phyloP scores from a whole-genome alignment of 1,140 invertebrate species.

The Drosophila eugracilis region DNA sequence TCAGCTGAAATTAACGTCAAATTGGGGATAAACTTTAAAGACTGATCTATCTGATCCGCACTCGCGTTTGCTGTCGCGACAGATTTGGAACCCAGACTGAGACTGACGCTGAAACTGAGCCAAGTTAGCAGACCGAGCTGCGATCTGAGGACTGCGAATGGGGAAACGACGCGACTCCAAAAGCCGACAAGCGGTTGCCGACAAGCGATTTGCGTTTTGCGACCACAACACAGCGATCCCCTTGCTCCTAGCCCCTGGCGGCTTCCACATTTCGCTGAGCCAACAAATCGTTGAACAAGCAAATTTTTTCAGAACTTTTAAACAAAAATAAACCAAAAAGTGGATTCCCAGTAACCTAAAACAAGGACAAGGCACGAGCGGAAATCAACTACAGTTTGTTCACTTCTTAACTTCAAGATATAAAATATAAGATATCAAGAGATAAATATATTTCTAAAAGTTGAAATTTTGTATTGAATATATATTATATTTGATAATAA shows the following conservation, averaged over 20 bases:
- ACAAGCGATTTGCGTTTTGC: conserved; percentile 23
- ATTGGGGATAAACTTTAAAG: conserved; percentile 6
- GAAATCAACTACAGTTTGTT: not conserved
- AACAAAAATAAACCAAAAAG: conserved; percentile 12
- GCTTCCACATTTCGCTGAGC: conserved; percentile 69
- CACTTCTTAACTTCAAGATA: not conserved
- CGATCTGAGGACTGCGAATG: conserved; percentile 40
- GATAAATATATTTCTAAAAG: no score
- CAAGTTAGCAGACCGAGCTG: conserved; percentile 21
- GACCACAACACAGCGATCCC: conserved; percentile 4
- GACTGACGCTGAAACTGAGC: conserved; percentile 33
- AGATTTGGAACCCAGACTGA: conserved; percentile 70
- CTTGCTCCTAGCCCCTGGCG: not conserved
- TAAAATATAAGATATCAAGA: no score
- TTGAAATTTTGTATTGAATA: no score
- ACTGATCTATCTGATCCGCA: conserved; percentile 63
- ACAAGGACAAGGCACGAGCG: conserved; percentile 9
- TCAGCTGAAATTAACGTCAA: conserved; percentile 63
- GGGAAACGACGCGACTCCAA: conserved; percentile 17
- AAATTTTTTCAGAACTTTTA: conserved; percentile 32
- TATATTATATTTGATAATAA: no score
- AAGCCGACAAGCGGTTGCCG: conserved; percentile 32
- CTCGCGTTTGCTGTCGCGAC: conserved; percentile 76
- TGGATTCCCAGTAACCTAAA: not conserved
- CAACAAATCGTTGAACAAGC: conserved; percentile 51